Evolutionary conservation across 2,888 invertebrate species (phyloP), one percentile per base, ranked within the genome.

Genomic region (Meta bourneti): DNA sequence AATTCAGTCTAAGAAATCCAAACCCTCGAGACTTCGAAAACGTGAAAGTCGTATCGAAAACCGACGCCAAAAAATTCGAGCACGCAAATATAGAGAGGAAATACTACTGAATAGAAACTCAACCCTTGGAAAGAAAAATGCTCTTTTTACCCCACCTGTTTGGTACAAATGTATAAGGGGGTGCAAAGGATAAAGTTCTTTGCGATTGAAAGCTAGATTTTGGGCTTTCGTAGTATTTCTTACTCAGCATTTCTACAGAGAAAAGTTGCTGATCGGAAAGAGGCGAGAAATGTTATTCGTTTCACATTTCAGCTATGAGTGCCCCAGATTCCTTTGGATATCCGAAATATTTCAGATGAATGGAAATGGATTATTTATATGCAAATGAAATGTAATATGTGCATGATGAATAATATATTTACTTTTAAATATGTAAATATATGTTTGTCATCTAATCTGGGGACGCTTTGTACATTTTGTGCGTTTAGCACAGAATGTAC

Each of bases 21-120:
- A 84, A 51, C 74, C 49, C 75, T n/a, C 8, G 71, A 82, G 82
- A 84, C 75, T 20, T 52, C 16, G 52, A 79, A 70, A 71, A 79
- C 70, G 79, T 34, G 19, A 72, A 79, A 87, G 87, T 87, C 79
- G 79, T 49, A 34, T 34, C 34, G 19, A 52, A 71, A 20, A 20
- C 70, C 11, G 16, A 34, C 20, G 51, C 74, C 51, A 48, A 54
- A 79, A 87, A 87, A 51, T 71, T 87, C 48, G 16, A 79, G 87
- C 87, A 87, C 87, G 87, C 87, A 71, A 71, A 69, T 71, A 16
- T 70, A n/a, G 51, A 71, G 34, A 71, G 87, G 51, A 87, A 87
- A 79, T 78, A 71, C 69, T 52, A 16, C 20, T 20, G 77, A 85
- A 85, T 77, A 54, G 85, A 69, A 77, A 19, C 11, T 54, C 16